Percentiles rank a stretch among this genome's conserved stretches.
These are phyloP conservation scores for Nycteola revayana DNA, from an alignment of 2,888 invertebrate species.

Conservation along the genomic window DNA sequence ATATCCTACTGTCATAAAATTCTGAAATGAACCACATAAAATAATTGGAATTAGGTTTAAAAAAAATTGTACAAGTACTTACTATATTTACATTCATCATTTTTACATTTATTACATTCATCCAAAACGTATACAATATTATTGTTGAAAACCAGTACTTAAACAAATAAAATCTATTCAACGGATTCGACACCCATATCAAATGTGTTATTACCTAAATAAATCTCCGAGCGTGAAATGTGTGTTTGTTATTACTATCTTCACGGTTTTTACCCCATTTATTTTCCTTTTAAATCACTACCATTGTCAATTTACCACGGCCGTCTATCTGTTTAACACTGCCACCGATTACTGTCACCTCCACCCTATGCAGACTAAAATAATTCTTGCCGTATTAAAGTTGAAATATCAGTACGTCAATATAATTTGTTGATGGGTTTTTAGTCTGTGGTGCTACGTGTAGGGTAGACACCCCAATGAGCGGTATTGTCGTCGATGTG, in stretches of 20 bases:
- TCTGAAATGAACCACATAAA: too few relatives aligned
- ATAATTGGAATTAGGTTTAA: too few relatives aligned
- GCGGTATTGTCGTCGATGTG: constrained; percentile 62
- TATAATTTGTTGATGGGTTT: constrained; percentile 9
- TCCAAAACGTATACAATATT: constrained; percentile 12
- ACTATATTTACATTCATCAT: too few relatives aligned
- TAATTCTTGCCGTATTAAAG: constrained; percentile 6
- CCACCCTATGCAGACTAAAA: constrained; percentile 41
- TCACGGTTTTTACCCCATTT: constrained; percentile 74
- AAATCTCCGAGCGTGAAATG: constrained; percentile 67
- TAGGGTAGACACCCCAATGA: constrained; percentile 62
- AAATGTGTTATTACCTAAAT: constrained; percentile 59
- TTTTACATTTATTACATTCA: too few relatives aligned
- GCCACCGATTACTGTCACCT: constrained; percentile 45
- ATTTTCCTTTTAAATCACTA: constrained; percentile 73
- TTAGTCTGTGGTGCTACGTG: constrained; percentile 45
- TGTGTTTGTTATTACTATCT: constrained; percentile 73
- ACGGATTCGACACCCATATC: constrained; percentile 47
- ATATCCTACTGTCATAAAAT: too few relatives aligned
- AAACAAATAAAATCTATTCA: constrained; percentile 36
- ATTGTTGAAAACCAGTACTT: constrained; percentile 11
- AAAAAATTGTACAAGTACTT: too few relatives aligned
- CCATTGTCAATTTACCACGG: constrained; percentile 71
- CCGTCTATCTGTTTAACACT: constrained; percentile 60
- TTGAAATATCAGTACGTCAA: constrained; percentile 33